A percentile compares a stretch with the other conserved stretches of the same genome.
Conservation (phyloP, 1,140 invertebrate species). For the Macrobrachium rosenbergii region DNA sequence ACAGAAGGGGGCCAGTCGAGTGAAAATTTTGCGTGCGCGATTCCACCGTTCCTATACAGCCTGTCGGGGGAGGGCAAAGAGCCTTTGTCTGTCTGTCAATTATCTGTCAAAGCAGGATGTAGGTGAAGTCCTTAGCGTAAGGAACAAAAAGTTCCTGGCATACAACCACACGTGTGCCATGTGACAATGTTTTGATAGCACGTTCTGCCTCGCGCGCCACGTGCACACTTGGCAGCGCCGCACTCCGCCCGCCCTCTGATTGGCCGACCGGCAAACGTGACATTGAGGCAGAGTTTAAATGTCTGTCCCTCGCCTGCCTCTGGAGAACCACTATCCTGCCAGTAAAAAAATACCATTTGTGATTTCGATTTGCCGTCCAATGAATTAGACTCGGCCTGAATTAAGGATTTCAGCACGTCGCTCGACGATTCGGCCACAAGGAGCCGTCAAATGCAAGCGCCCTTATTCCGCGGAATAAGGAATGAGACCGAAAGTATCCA, state of each 20-base stretch:
- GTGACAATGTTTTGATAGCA: slow-evolving; percentile 63
- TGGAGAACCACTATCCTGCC: slow-evolving; percentile 53
- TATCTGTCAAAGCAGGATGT: no score
- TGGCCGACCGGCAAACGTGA: slow-evolving; percentile 56
- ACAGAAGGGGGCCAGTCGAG: no score
- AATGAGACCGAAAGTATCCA: slow-evolving; percentile 40
- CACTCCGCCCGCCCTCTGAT: slow-evolving; percentile 35
- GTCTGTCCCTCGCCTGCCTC: slow-evolving; percentile 56
- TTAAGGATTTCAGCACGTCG: slow-evolving; percentile 21
- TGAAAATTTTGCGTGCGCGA: no score
- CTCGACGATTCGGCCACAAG: slow-evolving; percentile 26
- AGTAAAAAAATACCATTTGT: slow-evolving; percentile 45
- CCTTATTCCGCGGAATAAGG: slow-evolving; percentile 1
- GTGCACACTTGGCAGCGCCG: slow-evolving; percentile 59
- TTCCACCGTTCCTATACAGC: no score
- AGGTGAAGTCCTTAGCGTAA: background rate
- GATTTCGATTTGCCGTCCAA: slow-evolving; percentile 44
- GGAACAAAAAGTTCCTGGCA: slow-evolving; percentile 32
- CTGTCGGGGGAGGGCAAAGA: no score
- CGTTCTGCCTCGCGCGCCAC: slow-evolving; percentile 51
- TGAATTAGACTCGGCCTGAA: slow-evolving; percentile 53
- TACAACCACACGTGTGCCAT: slow-evolving; percentile 22
- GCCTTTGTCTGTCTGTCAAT: no score
- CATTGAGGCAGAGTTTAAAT: slow-evolving; percentile 61
- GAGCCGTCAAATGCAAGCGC: background rate